Percentiles rank a stretch among this genome's conserved stretches.
Conservation (phyloP, 2,888 invertebrate species). For the Sphecodes monilicornis region DNA sequence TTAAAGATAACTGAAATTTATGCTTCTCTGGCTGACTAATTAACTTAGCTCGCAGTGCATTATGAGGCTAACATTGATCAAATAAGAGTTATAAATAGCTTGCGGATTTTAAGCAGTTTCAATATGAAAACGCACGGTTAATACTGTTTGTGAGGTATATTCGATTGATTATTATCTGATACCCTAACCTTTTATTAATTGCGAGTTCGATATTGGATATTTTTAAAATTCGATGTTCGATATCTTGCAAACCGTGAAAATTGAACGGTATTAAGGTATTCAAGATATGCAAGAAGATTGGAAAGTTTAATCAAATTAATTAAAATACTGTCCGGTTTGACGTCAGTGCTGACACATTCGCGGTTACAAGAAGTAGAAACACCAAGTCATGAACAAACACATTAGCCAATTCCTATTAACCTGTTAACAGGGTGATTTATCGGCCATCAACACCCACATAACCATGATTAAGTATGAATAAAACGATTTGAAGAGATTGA, state of each 20-base stretch:
- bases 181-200: not conserved
- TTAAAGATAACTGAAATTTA: not conserved
- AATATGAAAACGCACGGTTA: not conserved
- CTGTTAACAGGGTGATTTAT: not conserved
- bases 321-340: not conserved
- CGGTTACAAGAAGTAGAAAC: not conserved
- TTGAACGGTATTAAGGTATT: no score
- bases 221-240: not conserved
- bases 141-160: not conserved
- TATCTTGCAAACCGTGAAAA: not conserved
- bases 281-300: not conserved
- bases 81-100: not conserved
- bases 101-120: not conserved
- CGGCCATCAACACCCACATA: not conserved
- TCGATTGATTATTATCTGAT: not conserved
- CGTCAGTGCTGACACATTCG: not conserved
- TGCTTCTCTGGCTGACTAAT: not conserved
- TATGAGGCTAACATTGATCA: not conserved
- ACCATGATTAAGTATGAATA: constrained; percentile 1
- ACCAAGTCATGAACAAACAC: not conserved
- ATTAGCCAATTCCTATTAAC: not conserved
- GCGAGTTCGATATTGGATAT: not conserved
- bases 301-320: not conserved
- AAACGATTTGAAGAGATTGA: not conserved
- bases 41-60: not conserved